These are phyloP conservation scores for Takifugu bimaculatus DNA, from an alignment of 2,113 vertebrate species.

Conservation along the genomic window DNA sequence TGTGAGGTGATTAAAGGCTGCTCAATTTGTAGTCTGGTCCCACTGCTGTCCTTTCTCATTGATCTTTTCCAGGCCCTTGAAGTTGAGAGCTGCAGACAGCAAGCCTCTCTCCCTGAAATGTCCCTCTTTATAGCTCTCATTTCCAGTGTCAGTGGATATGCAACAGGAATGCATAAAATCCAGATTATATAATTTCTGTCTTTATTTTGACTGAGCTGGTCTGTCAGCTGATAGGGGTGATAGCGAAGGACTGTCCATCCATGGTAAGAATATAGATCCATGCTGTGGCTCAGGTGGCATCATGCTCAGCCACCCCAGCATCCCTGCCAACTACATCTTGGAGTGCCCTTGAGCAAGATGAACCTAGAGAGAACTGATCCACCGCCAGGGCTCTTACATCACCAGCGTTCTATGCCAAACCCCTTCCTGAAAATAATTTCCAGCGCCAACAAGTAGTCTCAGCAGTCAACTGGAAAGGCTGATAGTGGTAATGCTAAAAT, in stretches of 20 bases:
- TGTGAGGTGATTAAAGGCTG: conserved; percentile 67
- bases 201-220: no score
- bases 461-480: conserved; percentile 49
- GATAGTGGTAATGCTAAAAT: conserved; percentile 53
- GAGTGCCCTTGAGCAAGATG: neutral
- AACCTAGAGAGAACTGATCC: conserved; percentile 7
- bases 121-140: conserved; percentile 8
- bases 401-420: conserved; percentile 31
- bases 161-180: conserved; percentile 10
- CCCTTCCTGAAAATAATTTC: conserved; percentile 46
- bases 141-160: conserved; percentile 19
- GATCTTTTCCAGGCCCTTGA: conserved; percentile 56
- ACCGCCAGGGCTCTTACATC: conserved; percentile 27
- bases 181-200: conserved; percentile 8
- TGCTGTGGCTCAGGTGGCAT: neutral
- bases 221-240: no score
- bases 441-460: conserved; percentile 51
- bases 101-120: conserved; percentile 33
- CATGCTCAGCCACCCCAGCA: neutral
- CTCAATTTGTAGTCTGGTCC: conserved; percentile 63
- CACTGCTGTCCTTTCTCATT: conserved; percentile 56
- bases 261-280: neutral
- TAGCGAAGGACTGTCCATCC: no score
- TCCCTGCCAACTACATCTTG: neutral
- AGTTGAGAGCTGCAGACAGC: conserved; percentile 43